A percentile compares a stretch with the other conserved stretches of the same genome.
These are phyloP conservation scores for Bombus huntii DNA, from an alignment of 1,140 invertebrate species.

Conservation along the genomic window DNA sequence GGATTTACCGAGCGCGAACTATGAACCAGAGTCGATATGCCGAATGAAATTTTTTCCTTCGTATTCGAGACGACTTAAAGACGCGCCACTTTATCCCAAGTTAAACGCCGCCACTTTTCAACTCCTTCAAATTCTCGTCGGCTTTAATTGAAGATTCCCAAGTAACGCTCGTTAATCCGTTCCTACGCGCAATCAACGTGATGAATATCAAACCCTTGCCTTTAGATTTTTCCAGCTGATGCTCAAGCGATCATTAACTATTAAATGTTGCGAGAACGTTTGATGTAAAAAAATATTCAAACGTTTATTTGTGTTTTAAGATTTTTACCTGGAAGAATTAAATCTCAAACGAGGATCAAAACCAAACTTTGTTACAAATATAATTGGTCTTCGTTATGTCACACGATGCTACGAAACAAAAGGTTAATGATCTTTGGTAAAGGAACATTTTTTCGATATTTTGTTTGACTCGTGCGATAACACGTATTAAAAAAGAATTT, in stretches of 20 bases:
- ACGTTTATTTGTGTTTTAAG: no score
- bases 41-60: neutral
- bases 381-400: no score
- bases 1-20: constrained; percentile 49
- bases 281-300: no score
- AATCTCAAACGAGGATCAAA: neutral
- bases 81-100: neutral
- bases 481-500: no score
- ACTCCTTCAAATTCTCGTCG: neutral
- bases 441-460: no score
- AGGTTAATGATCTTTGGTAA: no score
- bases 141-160: constrained; percentile 14
- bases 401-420: no score
- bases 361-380: neutral
- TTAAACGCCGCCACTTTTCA: neutral
- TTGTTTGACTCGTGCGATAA: no score
- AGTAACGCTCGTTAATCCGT: neutral
- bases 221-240: neutral
- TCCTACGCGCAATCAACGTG: neutral
- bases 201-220: neutral
- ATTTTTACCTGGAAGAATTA: no score
- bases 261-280: no score
- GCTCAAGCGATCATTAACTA: neutral
- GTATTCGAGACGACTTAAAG: neutral
- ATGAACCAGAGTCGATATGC: constrained; percentile 32